Conservation (phyloP, 2,113 vertebrate species). For the Lepus timidus region DNA sequence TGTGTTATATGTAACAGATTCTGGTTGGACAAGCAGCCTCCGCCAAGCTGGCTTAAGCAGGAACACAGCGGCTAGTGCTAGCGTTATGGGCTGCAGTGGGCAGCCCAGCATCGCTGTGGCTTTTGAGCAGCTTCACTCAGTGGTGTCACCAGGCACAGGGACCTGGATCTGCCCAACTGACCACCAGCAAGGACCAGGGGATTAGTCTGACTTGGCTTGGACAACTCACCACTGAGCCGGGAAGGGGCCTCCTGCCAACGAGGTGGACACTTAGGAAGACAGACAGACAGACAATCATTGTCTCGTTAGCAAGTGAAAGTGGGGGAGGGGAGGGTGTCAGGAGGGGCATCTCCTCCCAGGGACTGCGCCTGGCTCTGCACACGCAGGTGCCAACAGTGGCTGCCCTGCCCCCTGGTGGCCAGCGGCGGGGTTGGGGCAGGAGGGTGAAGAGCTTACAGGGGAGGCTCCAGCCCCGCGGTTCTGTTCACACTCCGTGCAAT, state of each 20-base stretch:
- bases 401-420: too few relatives aligned
- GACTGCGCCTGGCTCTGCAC: too few relatives aligned
- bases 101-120: not conserved
- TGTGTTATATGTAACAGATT: not conserved
- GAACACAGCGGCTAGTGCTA: not conserved
- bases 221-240: not conserved
- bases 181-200: fast-evolving
- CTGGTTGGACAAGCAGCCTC: not conserved
- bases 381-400: not conserved
- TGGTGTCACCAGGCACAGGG: not conserved
- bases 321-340: not conserved
- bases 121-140: not conserved
- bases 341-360: not conserved
- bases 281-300: not conserved
- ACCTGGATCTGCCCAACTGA: not conserved
- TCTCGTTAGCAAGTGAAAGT: not conserved
- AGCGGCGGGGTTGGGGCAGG: fast-evolving
- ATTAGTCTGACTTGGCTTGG: fast-evolving
- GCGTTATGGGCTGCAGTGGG: fast-evolving
- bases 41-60: not conserved
- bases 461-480: not conserved
- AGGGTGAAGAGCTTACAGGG: not conserved
- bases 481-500: not conserved
- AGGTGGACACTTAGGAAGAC: not conserved
- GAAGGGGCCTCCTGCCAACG: not conserved